Evolutionary conservation across 2,797 vertebrate genomes (phyloP).

Genomic region (Calcarius lapponicus): DNA sequence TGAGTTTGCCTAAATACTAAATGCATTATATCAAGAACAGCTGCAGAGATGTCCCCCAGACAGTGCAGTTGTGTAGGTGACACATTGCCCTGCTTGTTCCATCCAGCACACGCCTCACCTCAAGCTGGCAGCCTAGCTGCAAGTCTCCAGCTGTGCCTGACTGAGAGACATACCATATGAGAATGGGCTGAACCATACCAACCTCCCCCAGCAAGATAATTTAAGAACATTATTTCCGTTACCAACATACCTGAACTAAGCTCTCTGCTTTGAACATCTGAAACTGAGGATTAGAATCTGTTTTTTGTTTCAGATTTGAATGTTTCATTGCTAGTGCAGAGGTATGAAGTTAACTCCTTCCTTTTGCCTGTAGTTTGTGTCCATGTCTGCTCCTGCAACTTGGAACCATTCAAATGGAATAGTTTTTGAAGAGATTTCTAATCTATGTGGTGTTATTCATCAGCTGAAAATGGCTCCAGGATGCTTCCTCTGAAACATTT

Average conservation of each 20-base stretch:
- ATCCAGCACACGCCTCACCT: accelerated
- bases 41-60: background rate
- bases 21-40: background rate
- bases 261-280: background rate
- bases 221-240: background rate
- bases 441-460: background rate
- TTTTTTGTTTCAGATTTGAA: background rate
- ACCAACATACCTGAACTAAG: background rate
- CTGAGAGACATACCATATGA: background rate
- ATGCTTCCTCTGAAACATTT: background rate
- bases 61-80: accelerated
- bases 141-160: background rate
- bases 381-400: background rate
- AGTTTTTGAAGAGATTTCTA: background rate
- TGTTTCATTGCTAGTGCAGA: background rate
- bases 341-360: background rate
- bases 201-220: background rate
- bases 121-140: background rate
- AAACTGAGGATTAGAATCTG: background rate
- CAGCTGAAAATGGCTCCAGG: background rate
- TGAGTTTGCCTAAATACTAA: background rate
- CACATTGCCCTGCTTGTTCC: background rate
- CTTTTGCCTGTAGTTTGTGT: background rate
- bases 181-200: background rate
- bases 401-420: background rate